Evolutionary conservation across 2,888 invertebrate species (phyloP), one percentile per base, ranked within the genome.

Genomic region (Lasioglossum marginatum): DNA sequence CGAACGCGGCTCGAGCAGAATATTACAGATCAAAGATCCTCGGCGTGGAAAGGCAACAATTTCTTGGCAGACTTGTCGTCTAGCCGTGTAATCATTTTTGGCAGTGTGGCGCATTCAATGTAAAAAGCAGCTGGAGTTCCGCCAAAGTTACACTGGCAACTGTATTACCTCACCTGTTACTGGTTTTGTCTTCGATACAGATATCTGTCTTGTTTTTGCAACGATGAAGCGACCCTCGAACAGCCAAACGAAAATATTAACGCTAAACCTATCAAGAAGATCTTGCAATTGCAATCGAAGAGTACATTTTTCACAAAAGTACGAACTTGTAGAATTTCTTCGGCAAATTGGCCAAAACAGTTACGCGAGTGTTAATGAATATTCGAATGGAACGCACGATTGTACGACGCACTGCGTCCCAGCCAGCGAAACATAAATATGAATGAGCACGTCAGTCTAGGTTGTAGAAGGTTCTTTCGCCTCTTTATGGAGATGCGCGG

Each of bases 61-160:
- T 83, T 82, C 85, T 92, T 88, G 89, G 88, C 89, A 91, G 82
- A 77, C 78, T 43, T 76, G 70, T 66, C 86, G 89, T 92, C 87
- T 87, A 88, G 92, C 80, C 92, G 89, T 88, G 87, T 90, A 86
- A 93, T 91, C 87, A 90, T 92, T 92, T 93, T 92, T 93, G 90
- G 91, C 92, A 91, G 76, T 71, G 86, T 73, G 86, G 86, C 77
- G 85, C 79, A 66, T 31, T 71, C 78, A 43, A 84, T 68, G 87
- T 78, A 90, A 91, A 91, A 91, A 84, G 74, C 83, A 77, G 79
- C 88, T 93, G 93, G 93, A 92, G 78, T 89, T 78, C 74, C 70
- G 93, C 93, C 92, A 92, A 87, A 82, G 82, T 85, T 83, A 81
- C 85, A 79, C 80, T 48, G 79, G 68, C 77, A 70, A 85, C 79